Base-by-base conservation (phyloP, 2,113 vertebrate species). In the Heliornis fulica region DNA sequence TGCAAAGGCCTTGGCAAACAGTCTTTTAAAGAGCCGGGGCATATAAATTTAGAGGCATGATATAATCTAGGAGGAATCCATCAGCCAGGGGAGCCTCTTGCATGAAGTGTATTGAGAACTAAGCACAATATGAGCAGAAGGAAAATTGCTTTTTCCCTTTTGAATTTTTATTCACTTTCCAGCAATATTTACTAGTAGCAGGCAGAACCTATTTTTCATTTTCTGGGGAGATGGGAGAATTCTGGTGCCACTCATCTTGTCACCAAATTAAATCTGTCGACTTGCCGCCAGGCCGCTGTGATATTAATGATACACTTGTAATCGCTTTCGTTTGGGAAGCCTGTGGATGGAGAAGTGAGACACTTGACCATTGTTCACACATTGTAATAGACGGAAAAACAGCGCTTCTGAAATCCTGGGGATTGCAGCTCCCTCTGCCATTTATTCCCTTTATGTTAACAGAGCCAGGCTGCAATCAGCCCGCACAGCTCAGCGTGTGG, bases 101-200 rank as follows among this genome's bases (percentile, higher is more conserved):
- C 90, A 53, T 88, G 90, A 95, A 96, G 94, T 83, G 72, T 88
- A 95, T 94, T 95, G 93, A 96, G 90, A 94, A 88, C 79, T 88
- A 85, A 96, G 92, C 93, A 95, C 95, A 94, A 93, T 95, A 86
- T 95, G 94, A 94, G 94, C 94, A 95, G 93, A 96, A 93, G 92
- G 95, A 92, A 97, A 97, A 97, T 96, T 96, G 93, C 94, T 97
- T 96, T 96, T 92, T 90, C 93, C 85, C 88, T 90, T 96, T 96
- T 96, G 96, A 97, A 97, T 97, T 96, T 96, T 96, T 95, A 94
- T 95, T 96, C 94, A 95, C 92, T 97, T 96, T 96, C 76, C 68
- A 77, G 71, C 94, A 95, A 94, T 96, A 96, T 95, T 96, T 96
- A 96, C 94, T 83, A 81, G 82, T 48, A 90, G 82, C 85, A 92